phyloP scores from a whole-genome alignment of 1,140 invertebrate genomes.

The Gryon sp. region DNA sequence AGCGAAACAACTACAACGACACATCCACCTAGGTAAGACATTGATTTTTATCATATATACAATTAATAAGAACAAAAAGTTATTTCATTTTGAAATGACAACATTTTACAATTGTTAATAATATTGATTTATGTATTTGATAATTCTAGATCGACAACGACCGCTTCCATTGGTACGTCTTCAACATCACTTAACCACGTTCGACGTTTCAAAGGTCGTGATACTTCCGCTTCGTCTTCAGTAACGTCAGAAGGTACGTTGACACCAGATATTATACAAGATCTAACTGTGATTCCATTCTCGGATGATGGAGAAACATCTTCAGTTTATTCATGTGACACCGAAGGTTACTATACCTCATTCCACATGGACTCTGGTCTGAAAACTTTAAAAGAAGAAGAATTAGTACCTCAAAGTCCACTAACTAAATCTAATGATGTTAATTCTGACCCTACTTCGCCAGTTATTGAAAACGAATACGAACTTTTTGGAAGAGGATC shows the following conservation, averaged over 20 bases:
- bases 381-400: constrained; percentile 91
- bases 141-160: constrained; percentile 74
- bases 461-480: constrained; percentile 89
- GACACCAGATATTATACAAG: constrained; percentile 86
- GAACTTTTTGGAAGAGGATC: constrained; percentile 93
- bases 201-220: constrained; percentile 75
- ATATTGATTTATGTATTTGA: constrained; percentile 1
- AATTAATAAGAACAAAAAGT: neutral
- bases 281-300: constrained; percentile 84
- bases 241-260: constrained; percentile 91
- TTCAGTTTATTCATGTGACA: constrained; percentile 96
- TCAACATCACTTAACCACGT: constrained; percentile 73
- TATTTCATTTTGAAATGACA: neutral
- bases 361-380: constrained; percentile 97
- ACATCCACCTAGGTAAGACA: constrained; percentile 84
- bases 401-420: constrained; percentile 75
- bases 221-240: constrained; percentile 89
- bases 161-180: constrained; percentile 74
- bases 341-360: constrained; percentile 98
- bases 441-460: constrained; percentile 79
- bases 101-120: too few species aligned
- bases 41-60: neutral
- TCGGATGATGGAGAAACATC: constrained; percentile 93
- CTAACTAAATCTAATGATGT: constrained; percentile 71
- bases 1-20: constrained; percentile 88